These are phyloP conservation scores for Drosophila miranda DNA, from an alignment of 1,140 invertebrate species.

Conservation along the genomic window DNA sequence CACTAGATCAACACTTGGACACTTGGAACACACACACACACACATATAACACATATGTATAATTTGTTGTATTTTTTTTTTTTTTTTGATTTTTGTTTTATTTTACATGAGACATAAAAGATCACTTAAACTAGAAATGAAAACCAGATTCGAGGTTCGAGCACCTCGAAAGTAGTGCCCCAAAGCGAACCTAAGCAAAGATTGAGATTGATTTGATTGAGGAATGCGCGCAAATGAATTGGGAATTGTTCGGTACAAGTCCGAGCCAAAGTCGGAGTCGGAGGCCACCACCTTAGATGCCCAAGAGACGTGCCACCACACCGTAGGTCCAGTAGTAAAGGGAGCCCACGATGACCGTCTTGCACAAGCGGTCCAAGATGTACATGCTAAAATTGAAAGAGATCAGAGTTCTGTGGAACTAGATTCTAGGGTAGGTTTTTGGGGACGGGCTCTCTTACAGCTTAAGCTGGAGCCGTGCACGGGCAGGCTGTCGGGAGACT, in stretches of 20 bases:
- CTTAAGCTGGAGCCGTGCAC: constrained; percentile 88
- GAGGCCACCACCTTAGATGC: constrained; percentile 29
- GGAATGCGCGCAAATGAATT: constrained; percentile 47
- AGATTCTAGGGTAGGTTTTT: neutral
- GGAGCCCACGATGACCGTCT: constrained; percentile 83
- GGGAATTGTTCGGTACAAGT: neutral
- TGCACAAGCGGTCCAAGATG: constrained; percentile 83
- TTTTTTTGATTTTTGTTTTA: constrained; percentile 41
- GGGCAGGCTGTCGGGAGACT: constrained; percentile 89
- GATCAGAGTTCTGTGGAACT: constrained; percentile 7
- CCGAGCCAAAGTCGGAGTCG: too few species aligned
- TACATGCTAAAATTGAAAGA: constrained; percentile 83
- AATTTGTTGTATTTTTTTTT: constrained; percentile 7
- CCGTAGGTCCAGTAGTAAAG: constrained; percentile 82
- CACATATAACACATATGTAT: constrained; percentile 8
- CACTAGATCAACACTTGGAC: constrained; percentile 48
- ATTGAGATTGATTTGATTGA: constrained; percentile 16
- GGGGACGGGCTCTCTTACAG: constrained; percentile 84
- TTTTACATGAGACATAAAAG: constrained; percentile 50
- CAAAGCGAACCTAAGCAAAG: constrained; percentile 69
- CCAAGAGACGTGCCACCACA: constrained; percentile 56
- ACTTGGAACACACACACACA: constrained; percentile 36
- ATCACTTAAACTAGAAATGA: constrained; percentile 51
- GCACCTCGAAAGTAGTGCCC: constrained; percentile 46
- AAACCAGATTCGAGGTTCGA: constrained; percentile 29